Evolutionary conservation across 2,888 invertebrate species (phyloP).

Genomic region (Helobdella robusta): DNA sequence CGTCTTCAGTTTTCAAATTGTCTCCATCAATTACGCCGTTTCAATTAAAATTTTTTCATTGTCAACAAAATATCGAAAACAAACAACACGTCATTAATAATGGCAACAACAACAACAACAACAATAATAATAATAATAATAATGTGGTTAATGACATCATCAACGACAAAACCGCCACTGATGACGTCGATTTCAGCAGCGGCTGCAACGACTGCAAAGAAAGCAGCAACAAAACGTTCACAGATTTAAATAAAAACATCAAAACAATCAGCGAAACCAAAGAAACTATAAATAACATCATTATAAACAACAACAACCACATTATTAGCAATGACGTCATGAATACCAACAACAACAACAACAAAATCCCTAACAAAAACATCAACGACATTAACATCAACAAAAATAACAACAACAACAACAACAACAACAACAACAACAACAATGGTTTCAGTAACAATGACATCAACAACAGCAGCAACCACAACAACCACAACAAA

Average conservation of each 20-base stretch:
- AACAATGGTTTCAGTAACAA: background rate
- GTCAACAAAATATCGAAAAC: too few species aligned
- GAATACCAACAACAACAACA: conserved; percentile 1
- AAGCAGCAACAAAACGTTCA: background rate
- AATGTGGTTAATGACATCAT: background rate
- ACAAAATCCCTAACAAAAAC: background rate
- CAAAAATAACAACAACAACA: background rate
- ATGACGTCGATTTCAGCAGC: background rate
- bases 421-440: background rate
- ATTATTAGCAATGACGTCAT: background rate
- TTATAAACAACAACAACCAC: background rate
- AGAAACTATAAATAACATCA: background rate
- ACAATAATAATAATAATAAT: background rate
- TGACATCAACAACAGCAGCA: background rate
- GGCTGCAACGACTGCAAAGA: background rate
- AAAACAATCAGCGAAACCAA: background rate
- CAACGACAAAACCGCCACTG: background rate
- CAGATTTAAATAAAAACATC: conserved; percentile 1
- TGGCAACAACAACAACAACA: background rate
- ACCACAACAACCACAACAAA: background rate
- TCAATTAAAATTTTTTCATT: too few species aligned
- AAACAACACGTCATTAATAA: background rate
- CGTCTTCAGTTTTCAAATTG: too few species aligned
- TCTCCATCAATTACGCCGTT: too few species aligned
- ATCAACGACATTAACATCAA: too few species aligned